A percentile compares a stretch with the other conserved stretches of the same genome.
Evolutionary conservation across 64 coral and sea anemone genomes (phyloP).

Genomic region (Cladopsammia gracilis): DNA sequence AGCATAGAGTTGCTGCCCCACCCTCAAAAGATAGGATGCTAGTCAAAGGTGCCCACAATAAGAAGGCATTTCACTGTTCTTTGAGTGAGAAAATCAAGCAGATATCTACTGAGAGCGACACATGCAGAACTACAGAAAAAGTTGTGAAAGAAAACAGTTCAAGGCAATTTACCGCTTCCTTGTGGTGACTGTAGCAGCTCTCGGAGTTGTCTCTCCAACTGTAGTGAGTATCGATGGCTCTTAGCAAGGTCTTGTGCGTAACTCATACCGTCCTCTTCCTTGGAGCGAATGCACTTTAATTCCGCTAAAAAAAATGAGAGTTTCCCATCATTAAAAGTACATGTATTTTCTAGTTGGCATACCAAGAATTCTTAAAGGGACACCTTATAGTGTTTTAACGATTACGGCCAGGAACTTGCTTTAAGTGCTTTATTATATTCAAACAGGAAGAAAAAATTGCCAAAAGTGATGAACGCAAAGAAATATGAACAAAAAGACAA

Average conservation of each 20-base stretch:
- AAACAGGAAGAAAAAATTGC: no score
- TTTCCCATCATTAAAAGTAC: no score
- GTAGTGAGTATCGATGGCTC: constrained; percentile 87
- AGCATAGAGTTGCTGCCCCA: no score
- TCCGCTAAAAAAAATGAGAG: constrained; percentile 68
- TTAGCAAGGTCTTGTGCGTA: constrained; percentile 84
- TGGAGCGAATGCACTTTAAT: constrained; percentile 74
- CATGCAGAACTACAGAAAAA: neutral
- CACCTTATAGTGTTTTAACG: no score
- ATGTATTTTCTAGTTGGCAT: no score
- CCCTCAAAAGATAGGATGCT: no score
- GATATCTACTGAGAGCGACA: neutral
- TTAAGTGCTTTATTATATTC: no score
- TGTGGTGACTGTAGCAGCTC: constrained; percentile 91
- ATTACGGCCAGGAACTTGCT: no score
- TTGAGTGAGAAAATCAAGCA: neutral
- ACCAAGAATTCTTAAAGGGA: no score
- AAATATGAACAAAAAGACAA: no score
- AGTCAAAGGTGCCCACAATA: no score
- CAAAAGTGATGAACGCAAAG: no score
- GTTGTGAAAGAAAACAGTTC: neutral
- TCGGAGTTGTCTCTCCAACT: constrained; percentile 88
- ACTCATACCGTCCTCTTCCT: constrained; percentile 80
- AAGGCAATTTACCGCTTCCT: constrained; percentile 80
- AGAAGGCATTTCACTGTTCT: neutral